Percentiles rank a stretch among this genome's conserved stretches.
These are phyloP conservation scores for Dermolepida albohirtum DNA, from an alignment of 2,888 invertebrate genomes.

Conservation along the genomic window DNA sequence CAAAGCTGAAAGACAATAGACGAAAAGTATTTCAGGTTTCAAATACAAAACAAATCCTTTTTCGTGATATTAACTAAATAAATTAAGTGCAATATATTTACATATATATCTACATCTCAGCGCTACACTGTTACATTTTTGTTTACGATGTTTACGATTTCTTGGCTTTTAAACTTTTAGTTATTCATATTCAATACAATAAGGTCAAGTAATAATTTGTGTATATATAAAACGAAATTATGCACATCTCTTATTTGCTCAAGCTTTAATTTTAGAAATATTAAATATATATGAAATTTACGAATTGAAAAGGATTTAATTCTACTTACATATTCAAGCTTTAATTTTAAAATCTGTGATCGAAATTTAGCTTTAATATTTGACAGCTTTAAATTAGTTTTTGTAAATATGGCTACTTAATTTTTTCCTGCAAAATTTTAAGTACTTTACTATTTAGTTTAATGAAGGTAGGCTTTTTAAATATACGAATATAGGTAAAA, in stretches of 20 bases:
- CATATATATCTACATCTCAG: background rate
- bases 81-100: slow-evolving; percentile 20
- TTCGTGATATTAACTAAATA: too few species aligned
- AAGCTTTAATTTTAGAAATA: slow-evolving; percentile 59
- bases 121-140: background rate
- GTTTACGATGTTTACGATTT: too few species aligned
- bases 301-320: background rate
- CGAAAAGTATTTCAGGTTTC: too few species aligned
- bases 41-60: too few species aligned
- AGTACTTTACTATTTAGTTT: slow-evolving; percentile 42
- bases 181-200: too few species aligned
- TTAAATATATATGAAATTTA: background rate
- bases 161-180: too few species aligned
- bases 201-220: slow-evolving; percentile 8
- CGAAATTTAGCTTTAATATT: background rate
- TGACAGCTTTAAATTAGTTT: slow-evolving; percentile 8
- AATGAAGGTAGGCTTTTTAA: slow-evolving; percentile 16
- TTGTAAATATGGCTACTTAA: background rate
- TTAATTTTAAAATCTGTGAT: slow-evolving; percentile 15
- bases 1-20: too few species aligned
- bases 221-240: slow-evolving; percentile 36
- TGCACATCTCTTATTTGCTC: slow-evolving; percentile 63
- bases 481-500: slow-evolving; percentile 28
- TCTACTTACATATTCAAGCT: background rate
- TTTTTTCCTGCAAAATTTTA: slow-evolving; percentile 18